Evolutionary conservation across 2,113 vertebrate genomes (phyloP).

Genomic region (Paralichthys olivaceus): DNA sequence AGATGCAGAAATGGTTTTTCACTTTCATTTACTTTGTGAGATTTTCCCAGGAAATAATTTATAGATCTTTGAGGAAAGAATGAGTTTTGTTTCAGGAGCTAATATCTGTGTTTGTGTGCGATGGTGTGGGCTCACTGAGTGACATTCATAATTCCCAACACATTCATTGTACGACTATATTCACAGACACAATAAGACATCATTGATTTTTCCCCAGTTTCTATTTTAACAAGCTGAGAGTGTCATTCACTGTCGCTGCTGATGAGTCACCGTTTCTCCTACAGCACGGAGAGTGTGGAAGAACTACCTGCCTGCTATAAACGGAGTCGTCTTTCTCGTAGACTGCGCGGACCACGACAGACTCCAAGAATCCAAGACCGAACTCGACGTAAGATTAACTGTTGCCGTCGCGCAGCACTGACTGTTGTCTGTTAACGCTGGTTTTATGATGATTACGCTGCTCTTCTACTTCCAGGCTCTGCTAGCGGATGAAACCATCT

Average conservation of each 20-base stretch:
- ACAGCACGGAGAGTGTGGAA: slow-evolving; percentile 97
- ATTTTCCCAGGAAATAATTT: too few relatives aligned
- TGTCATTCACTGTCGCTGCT: not conserved
- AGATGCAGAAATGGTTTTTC: too few relatives aligned
- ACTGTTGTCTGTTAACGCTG: not conserved
- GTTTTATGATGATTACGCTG: slow-evolving; percentile 1
- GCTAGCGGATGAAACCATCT: slow-evolving; percentile 94
- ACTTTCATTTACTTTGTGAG: too few relatives aligned
- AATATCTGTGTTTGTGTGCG: too few relatives aligned
- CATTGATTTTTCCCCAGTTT: not conserved
- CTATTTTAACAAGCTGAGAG: not conserved
- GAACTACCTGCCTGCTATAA: slow-evolving; percentile 96
- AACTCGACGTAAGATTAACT: slow-evolving; percentile 90
- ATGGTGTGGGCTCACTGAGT: too few relatives aligned
- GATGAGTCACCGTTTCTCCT: not conserved
- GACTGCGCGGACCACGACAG: slow-evolving; percentile 94
- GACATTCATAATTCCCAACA: not conserved
- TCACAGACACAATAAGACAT: not conserved
- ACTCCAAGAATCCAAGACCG: slow-evolving; percentile 92
- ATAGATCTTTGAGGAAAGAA: too few relatives aligned
- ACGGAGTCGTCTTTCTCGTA: slow-evolving; percentile 95
- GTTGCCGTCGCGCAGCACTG: not conserved
- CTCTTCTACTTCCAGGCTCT: slow-evolving; percentile 84
- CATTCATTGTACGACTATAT: not conserved
- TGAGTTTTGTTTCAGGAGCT: too few relatives aligned